Percentiles rank a stretch among this genome's conserved stretches.
phyloP scores from a whole-genome alignment of 2,797 vertebrate genomes.

The Neostethus bicornis region DNA sequence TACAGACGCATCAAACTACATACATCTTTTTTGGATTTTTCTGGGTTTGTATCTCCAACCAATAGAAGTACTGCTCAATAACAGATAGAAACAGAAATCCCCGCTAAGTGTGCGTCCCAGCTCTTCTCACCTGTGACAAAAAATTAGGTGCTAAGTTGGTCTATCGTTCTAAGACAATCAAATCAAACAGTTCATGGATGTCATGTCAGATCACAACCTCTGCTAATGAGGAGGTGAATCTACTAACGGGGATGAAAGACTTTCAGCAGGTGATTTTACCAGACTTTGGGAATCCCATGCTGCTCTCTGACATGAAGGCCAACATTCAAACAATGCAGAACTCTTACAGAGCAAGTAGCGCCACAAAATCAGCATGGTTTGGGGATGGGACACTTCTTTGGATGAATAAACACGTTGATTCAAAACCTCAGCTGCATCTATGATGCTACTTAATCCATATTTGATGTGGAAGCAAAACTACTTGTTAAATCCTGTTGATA shows the following conservation, averaged over 20 bases:
- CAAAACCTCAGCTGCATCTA: slow-evolving; percentile 20
- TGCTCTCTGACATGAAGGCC: slow-evolving; percentile 89
- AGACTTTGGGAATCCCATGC: slow-evolving; percentile 85
- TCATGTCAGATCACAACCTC: slow-evolving; percentile 91
- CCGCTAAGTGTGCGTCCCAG: slow-evolving; percentile 82
- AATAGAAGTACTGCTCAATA: too few relatives aligned
- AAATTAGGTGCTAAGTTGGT: slow-evolving; percentile 91
- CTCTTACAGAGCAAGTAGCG: slow-evolving; percentile 90
- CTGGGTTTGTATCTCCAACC: slow-evolving; percentile 1
- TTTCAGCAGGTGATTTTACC: slow-evolving; percentile 90
- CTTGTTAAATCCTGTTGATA: slow-evolving; percentile 17
- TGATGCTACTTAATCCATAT: slow-evolving; percentile 15
- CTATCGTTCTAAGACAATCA: slow-evolving; percentile 93
- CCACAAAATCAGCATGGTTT: slow-evolving; percentile 90
- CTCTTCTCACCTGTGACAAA: slow-evolving; percentile 90
- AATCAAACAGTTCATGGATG: slow-evolving; percentile 93
- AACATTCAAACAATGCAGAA: slow-evolving; percentile 93
- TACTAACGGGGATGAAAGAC: slow-evolving; percentile 90
- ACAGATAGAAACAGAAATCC: too few relatives aligned
- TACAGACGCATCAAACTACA: too few relatives aligned
- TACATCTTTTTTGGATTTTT: too few relatives aligned
- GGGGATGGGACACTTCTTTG: slow-evolving; percentile 85
- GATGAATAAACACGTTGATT: slow-evolving; percentile 74
- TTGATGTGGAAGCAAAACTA: slow-evolving; percentile 26
- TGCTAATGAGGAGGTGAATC: slow-evolving; percentile 89